Evolutionary conservation across 1,140 invertebrate species (phyloP), one percentile per base, ranked within the genome.

Genomic region (Chironomus striatipennis): DNA sequence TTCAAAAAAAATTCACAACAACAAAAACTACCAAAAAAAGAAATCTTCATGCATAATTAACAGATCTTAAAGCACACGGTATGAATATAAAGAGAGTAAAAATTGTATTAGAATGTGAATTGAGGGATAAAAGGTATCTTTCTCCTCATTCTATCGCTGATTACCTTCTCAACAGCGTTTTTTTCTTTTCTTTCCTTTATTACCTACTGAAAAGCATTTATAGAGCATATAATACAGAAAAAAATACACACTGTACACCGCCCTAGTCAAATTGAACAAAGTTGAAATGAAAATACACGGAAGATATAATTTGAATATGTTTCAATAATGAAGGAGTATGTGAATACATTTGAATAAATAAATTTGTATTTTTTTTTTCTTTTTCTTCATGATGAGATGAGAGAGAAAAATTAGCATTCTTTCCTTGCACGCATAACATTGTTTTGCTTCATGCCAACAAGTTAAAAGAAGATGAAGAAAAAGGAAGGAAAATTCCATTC

Each of bases 281-380:
- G 47, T 57, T n/a, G n/a, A 57, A 57, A 57, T 57, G 47, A 57
- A 57, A 57, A 57, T 57, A 57, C 12, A 57, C 47, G 47, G 47
- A 57, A 18, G 65, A 70, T 70, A 21, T 70, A 70, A 70, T 70
- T 70, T 70, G 17, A 70, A 70, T 70, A 70, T 70, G 65, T 70
- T 70, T 70, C 65, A 70, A 70, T 70, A 70, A 70, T 70, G 17
- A 70, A 21, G n/a, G 65, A 20, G 65, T 70, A 21, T 70, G 65
- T 70, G 65, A 70, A 70, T 70, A 70, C 17, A 70, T 70, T 70
- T 70, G 65, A 70, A 70, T 70, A 70, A 70, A 70, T 70, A 70
- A 70, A 70, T 70, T 34, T 70, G 5, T 70, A n/a, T n/a, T n/a
- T n/a, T n/a, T n/a, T n/a, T n/a, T n/a, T n/a, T n/a, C n/a, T n/a